These are phyloP conservation scores for Bombycilla garrulus DNA, from an alignment of 2,113 vertebrate species.

Conservation along the genomic window DNA sequence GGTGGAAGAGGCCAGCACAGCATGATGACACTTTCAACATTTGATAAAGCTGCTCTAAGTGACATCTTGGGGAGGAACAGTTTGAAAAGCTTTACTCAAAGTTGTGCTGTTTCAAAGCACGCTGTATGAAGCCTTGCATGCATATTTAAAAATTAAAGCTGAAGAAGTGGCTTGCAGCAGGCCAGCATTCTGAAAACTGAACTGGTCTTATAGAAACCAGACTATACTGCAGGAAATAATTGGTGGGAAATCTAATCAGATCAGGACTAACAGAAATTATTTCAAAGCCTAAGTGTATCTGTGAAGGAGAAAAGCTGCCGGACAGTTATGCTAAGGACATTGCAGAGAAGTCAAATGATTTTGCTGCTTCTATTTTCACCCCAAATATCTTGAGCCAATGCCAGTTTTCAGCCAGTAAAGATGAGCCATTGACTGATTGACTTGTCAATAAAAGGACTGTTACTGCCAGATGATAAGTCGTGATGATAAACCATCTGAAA, in stretches of 20 bases:
- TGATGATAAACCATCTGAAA: background rate
- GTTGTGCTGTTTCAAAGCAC: background rate
- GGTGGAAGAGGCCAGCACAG: background rate
- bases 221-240: background rate
- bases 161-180: background rate
- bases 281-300: background rate
- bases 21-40: background rate
- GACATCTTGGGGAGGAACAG: background rate
- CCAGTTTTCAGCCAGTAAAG: background rate
- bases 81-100: background rate
- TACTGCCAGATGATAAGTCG: background rate
- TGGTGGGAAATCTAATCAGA: background rate
- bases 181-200: background rate
- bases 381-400: background rate
- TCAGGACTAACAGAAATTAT: background rate
- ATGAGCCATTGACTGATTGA: background rate
- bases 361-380: background rate
- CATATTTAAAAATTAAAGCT: background rate
- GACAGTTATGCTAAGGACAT: background rate
- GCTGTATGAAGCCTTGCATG: background rate
- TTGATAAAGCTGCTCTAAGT: background rate
- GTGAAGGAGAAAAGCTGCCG: background rate
- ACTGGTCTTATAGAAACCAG: background rate
- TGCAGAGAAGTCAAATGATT: background rate
- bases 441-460: background rate